Evolutionary conservation across 2,113 vertebrate genomes (phyloP).

Genomic region (Etheostoma spectabile): DNA sequence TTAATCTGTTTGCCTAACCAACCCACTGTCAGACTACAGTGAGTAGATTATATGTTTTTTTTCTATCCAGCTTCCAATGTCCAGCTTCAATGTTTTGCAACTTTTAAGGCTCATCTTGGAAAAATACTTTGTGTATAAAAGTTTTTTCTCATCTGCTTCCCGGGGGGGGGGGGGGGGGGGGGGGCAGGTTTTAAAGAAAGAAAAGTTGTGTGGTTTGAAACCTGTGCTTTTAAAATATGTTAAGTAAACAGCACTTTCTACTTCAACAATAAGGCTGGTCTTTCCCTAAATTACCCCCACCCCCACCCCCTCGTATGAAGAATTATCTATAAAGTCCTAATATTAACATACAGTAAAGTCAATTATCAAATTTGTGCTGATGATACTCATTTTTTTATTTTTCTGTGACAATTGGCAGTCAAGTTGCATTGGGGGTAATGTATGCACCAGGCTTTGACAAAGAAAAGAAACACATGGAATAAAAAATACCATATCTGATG

Average conservation of each 20-base stretch:
- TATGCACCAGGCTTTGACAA: no score
- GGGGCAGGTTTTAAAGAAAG: not conserved
- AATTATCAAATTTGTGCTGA: not conserved
- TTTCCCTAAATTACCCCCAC: not conserved
- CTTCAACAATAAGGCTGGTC: not conserved
- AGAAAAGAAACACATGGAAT: no score
- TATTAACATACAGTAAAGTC: not conserved
- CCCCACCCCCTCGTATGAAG: not conserved
- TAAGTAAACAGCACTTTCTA: not conserved
- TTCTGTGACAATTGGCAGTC: not conserved
- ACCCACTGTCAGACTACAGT: not conserved
- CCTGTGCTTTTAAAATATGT: not conserved
- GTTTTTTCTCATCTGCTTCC: not conserved
- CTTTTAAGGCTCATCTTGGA: not conserved
- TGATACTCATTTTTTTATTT: not conserved
- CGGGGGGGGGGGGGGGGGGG: no score
- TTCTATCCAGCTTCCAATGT: conserved; percentile 6
- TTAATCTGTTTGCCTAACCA: conserved; percentile 60
- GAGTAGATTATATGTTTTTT: conserved; percentile 10
- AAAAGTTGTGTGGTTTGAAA: not conserved
- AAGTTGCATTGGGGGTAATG: no score
- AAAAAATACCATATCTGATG: no score
- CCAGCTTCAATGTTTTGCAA: not conserved
- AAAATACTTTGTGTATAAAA: not conserved
- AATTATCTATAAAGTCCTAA: not conserved